Evolutionary conservation across 2,888 invertebrate genomes (phyloP).

Genomic region (Abscondita cerata): DNA sequence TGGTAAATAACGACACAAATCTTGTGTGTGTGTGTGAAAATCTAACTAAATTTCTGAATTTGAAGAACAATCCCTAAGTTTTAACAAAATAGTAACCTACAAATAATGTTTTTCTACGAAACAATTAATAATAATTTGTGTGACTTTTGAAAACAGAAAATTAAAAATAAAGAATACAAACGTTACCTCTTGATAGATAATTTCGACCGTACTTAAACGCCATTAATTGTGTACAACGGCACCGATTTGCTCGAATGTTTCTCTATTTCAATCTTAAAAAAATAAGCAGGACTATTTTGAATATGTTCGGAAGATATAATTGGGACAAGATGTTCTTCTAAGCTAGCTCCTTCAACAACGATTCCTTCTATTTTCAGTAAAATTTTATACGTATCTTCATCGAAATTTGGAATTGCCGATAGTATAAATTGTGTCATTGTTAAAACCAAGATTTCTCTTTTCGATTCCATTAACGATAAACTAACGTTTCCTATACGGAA

Average conservation of each 20-base stretch:
- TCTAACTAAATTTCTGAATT: too few relatives aligned
- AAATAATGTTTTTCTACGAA: too few relatives aligned
- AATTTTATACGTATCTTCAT: constrained; percentile 45
- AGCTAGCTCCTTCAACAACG: constrained; percentile 75
- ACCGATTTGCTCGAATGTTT: constrained; percentile 70
- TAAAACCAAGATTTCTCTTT: constrained; percentile 73
- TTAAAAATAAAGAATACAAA: constrained; percentile 9
- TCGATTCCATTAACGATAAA: constrained; percentile 68
- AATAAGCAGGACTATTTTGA: constrained; percentile 71
- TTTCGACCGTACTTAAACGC: constrained; percentile 77
- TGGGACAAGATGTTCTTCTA: constrained; percentile 76
- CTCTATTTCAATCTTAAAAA: constrained; percentile 78
- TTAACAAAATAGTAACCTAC: too few relatives aligned
- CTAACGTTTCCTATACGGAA: constrained; percentile 77
- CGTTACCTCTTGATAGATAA: constrained; percentile 77
- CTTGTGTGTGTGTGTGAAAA: too few relatives aligned
- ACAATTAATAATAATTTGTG: too few relatives aligned
- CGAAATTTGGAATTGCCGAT: constrained; percentile 49
- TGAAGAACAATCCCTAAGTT: too few relatives aligned
- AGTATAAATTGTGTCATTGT: constrained; percentile 72
- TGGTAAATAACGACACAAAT: too few relatives aligned
- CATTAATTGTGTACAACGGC: constrained; percentile 71
- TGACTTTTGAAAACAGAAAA: too few relatives aligned
- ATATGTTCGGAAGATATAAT: constrained; percentile 69
- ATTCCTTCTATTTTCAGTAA: constrained; percentile 70